Evolutionary conservation across 2,888 invertebrate genomes (phyloP).

Genomic region (Ctena decussata): DNA sequence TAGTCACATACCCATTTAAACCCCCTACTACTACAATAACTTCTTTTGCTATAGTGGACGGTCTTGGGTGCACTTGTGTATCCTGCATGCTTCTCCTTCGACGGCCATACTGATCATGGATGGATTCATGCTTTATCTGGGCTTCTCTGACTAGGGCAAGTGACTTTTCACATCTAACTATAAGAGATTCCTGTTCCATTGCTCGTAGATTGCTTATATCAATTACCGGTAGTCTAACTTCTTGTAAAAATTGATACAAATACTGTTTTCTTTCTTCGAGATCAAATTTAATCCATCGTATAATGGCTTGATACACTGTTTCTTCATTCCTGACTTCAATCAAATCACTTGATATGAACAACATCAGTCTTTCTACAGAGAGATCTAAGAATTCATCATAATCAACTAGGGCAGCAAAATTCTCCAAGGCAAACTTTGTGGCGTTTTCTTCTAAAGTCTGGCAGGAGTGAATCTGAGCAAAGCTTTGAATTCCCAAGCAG

Average conservation of each 20-base stretch:
- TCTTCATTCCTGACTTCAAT: constrained; percentile 85
- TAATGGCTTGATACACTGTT: constrained; percentile 84
- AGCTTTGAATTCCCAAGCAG: constrained; percentile 86
- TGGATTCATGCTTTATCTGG: constrained; percentile 79
- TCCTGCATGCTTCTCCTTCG: constrained; percentile 84
- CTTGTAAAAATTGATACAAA: constrained; percentile 76
- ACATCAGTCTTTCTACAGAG: constrained; percentile 77
- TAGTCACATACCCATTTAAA: constrained; percentile 77
- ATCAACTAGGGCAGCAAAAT: constrained; percentile 84
- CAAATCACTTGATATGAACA: constrained; percentile 83
- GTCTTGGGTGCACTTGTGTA: constrained; percentile 81
- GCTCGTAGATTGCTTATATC: constrained; percentile 78
- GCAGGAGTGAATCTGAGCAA: constrained; percentile 86
- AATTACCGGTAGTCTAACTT: constrained; percentile 82
- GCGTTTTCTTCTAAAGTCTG: constrained; percentile 81
- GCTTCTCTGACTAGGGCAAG: constrained; percentile 80
- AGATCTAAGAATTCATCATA: constrained; percentile 85
- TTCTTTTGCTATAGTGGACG: constrained; percentile 86
- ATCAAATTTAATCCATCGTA: constrained; percentile 84
- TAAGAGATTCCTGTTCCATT: constrained; percentile 79
- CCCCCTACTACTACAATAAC: constrained; percentile 85
- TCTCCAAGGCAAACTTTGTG: constrained; percentile 83
- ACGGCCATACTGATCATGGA: constrained; percentile 82
- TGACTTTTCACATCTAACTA: constrained; percentile 79
- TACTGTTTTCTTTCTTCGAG: constrained; percentile 76